Evolutionary conservation across 2,888 invertebrate species (phyloP), one percentile per base, ranked within the genome.

Genomic region (Arge pagana): DNA sequence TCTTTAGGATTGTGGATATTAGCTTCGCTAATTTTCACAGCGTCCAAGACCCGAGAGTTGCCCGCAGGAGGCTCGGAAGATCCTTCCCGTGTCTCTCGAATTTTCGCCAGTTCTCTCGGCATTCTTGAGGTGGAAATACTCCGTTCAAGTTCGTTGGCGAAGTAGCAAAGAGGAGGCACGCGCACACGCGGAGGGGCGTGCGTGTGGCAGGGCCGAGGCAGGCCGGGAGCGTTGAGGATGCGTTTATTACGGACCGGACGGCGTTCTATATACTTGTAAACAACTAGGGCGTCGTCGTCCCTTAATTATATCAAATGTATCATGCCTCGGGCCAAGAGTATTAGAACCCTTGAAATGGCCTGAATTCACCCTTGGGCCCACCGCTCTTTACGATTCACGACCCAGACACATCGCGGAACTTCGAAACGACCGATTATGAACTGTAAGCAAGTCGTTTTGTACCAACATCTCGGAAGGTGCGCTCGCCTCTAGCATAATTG

Each of bases 21-120:
- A 55, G 57, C 55, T 57, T 53, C 52, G 48, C 55, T 57, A 59
- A 59, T 57, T 59, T 48, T 54, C 53, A 45, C n/a, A n/a, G n/a
- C n/a, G n/a, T n/a, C n/a, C n/a, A n/a, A n/a, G 50, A 42, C 50
- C 54, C 35, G 30, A 41, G 52, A 50, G 52, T 48, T 48, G 37
- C 50, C 8, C 39, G 6, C 19, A 23, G 33, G 15, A 15, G 24
- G 13, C 23, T 33, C 36, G 40, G 16, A 28, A 21, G 30, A 48
- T 30, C 45, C 36, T 48, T 36, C 31, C 15, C 43, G 35, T 31
- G 18, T 30, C 42, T 19, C 42, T 11, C 18, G 19, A 10, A 40
- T 42, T 42, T 42, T 19, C 42, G 7, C 26, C 42, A 24, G 31
- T 30, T 42, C 42, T 42, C 28, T 30, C 16, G 21, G 42, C 41